These are phyloP conservation scores for Pandemis cinnamomeana DNA, from an alignment of 2,888 invertebrate species.

Conservation along the genomic window DNA sequence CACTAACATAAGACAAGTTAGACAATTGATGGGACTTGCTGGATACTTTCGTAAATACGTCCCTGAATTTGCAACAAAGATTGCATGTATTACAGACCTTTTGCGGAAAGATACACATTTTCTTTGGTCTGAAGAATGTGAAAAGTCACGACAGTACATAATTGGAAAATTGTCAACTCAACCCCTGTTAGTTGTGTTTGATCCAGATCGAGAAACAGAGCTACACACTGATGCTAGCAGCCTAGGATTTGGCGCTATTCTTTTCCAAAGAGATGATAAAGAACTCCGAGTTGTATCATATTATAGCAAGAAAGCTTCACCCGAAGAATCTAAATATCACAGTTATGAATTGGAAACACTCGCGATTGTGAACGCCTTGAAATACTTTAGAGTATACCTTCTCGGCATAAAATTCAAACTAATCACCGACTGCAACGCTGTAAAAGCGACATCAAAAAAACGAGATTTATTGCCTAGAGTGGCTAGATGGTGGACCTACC, in stretches of 20 bases:
- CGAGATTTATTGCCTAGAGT: constrained; percentile 12
- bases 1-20: neutral
- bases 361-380: constrained; percentile 2
- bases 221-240: constrained; percentile 19
- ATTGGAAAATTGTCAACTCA: constrained; percentile 38
- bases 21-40: constrained; percentile 1
- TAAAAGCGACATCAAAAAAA: constrained; percentile 12
- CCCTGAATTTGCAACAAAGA: constrained; percentile 3
- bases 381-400: constrained; percentile 18
- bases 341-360: constrained; percentile 8
- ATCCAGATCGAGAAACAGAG: constrained; percentile 37
- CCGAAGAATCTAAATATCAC: constrained; percentile 13
- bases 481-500: constrained; percentile 21
- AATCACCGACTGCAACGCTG: constrained; percentile 15
- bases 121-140: neutral
- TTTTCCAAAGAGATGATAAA: constrained; percentile 9
- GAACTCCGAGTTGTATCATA: constrained; percentile 5
- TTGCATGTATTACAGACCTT: constrained; percentile 2
- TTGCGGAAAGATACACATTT: neutral
- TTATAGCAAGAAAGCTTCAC: constrained; percentile 16
- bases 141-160: neutral
- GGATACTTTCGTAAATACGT: constrained; percentile 8
- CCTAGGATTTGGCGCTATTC: constrained; percentile 13
- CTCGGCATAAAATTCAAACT: constrained; percentile 7
- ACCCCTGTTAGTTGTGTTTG: constrained; percentile 50